Base-by-base conservation (phyloP, 2,888 invertebrate genomes). In the Alentia gelatinosa region DNA sequence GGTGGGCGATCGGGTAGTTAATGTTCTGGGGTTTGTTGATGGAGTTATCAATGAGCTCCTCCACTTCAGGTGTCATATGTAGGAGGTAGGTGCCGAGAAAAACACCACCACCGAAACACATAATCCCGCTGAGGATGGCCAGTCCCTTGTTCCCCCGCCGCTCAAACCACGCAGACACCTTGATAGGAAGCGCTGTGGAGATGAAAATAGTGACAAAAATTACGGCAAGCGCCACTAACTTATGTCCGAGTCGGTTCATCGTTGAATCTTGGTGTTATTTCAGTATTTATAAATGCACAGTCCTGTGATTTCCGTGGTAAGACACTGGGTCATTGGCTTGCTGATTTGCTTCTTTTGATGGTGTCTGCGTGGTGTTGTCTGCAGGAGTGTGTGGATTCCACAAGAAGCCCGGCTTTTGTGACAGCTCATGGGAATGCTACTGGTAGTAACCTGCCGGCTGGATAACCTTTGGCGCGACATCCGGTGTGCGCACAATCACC, bases 51-150 rank as follows among this genome's bases (percentile, higher is more conserved):
- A 95, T 93, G 90, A 95, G 93, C 42, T 94, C 93, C 42, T 94
- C 90, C 12, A 94, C 95, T 91, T 95, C 94, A 0, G 96, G 96
- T n/a, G 95, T 93, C 89, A 96, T 93, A 83, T 95, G 95, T n/a
- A 96, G 92, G 89, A 96, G 95, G 92, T 94, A 96, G 91, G 95
- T 95, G 7, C 94, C 95, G 40, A 96, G 93, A 90, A 96, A 96
- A 47, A 96, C 95, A 9, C 96, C 96, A 40, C 95, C 95, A 50
- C 95, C 94, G 68, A 95, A 91, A 90, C 95, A 96, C 92, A 95
- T 95, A 56, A 94, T 40, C 75, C 91, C 93, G 83, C 92, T 94
- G 47, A 93, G 90, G 19, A 93, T 74, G 40, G 89, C 56, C 84
- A 91, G 84, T 40, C 93, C 93, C 9, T 37, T 86, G 26, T 91